Evolutionary conservation across 1,140 invertebrate species (phyloP).

Genomic region (Cardiocondyla obscurior): DNA sequence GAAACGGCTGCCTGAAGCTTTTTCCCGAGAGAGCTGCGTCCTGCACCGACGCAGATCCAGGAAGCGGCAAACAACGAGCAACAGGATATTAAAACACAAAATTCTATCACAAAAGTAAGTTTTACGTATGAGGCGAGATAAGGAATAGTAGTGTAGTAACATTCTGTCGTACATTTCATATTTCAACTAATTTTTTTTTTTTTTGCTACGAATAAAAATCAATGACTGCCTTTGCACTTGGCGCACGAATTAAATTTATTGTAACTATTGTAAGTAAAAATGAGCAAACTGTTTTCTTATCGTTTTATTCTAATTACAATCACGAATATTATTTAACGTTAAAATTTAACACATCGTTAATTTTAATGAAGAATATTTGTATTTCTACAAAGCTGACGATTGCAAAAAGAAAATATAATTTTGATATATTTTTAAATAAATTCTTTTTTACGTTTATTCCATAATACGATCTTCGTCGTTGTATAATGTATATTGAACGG

Average conservation of each 20-base stretch:
- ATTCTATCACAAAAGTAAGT: constrained; percentile 56
- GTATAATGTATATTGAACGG: no score
- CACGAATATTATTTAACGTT: not conserved
- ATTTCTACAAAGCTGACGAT: not conserved
- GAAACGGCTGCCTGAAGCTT: constrained; percentile 29
- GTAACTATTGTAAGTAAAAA: not conserved
- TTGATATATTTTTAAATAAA: not conserved
- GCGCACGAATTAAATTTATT: not conserved
- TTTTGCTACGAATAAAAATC: not conserved
- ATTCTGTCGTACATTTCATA: constrained; percentile 19
- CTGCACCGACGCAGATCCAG: constrained; percentile 8
- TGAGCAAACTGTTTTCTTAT: not conserved
- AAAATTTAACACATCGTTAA: no score
- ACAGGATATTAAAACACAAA: constrained; percentile 65
- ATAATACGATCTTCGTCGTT: not conserved
- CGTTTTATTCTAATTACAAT: not conserved
- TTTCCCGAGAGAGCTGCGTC: constrained; percentile 47
- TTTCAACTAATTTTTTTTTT: not conserved
- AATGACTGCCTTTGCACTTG: not conserved
- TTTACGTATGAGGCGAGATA: constrained; percentile 35
- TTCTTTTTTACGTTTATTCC: not conserved
- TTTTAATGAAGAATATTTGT: not conserved
- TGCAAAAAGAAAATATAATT: not conserved
- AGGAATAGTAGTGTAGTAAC: constrained; percentile 56
- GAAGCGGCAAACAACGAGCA: constrained; percentile 37